Evolutionary conservation across 2,888 invertebrate species (phyloP), one percentile per base, ranked within the genome.

Genomic region (Eudemis profundana): DNA sequence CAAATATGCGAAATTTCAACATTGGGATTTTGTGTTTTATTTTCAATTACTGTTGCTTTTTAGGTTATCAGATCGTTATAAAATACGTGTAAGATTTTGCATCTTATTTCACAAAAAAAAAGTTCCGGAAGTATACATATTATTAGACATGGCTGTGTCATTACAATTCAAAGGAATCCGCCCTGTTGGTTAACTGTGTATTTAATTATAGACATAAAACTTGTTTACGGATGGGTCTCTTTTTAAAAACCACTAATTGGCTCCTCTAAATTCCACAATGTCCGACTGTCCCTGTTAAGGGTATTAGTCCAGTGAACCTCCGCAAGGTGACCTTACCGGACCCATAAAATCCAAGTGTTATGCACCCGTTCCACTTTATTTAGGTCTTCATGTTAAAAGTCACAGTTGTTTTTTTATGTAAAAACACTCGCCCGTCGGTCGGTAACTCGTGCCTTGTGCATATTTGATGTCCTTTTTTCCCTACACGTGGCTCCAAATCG

Each of bases 401-500:
- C 33, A 10, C 33, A 8, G 8, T 8, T 29, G 29, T 15, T 33
- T 15, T 15, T 47, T 27, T 29, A 49, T 49, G 49, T 17, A 29
- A 49, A 29, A 49, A 33, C 49, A 29, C 29, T 49, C 14, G 49
- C 29, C 49, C 29, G 33, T 29, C 15, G 3, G 15, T 17, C 3
- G 3, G 17, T 29, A 27, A 29, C n/a, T 23, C 27, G 14, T 4
- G 29, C 1, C 49, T n/a, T 27, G 49, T 49, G 49, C 29, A 49
- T 49, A 49, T 49, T 49, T 49, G 29, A 49, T 17, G 15, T 10
- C 17, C 49, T 49, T 15, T 29, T 49, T 49, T 49, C 17, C 12
- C 8, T 10, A 23, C 27, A 14, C 29, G 29, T 33, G 27, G n/a
- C 10, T 4, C 29, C 29, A 17, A 15, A 49, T 15, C 23, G 5